Evolutionary conservation across 2,113 vertebrate genomes (phyloP), one percentile per base, ranked within the genome.

Genomic region (Psittacula cyanocephala): DNA sequence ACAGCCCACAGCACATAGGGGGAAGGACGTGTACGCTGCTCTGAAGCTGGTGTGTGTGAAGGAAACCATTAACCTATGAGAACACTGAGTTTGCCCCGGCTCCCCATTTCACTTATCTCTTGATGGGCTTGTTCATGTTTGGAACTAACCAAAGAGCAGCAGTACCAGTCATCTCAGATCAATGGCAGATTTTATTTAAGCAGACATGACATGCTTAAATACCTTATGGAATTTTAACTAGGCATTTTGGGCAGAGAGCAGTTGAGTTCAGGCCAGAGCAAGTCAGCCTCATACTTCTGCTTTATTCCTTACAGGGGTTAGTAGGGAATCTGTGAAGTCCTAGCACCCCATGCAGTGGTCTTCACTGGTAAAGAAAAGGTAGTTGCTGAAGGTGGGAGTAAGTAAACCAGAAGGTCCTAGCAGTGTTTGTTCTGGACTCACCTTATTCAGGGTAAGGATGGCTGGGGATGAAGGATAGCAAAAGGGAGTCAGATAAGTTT

Each of bases 1-100:
- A 55, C 37, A 68, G 46, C 19, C 17, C 70, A 50, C 41, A 67
- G 65, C 8, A 46, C 35, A 2, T 7, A n/a, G 59, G 72, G 15
- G 59, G 52, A 46, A 67, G 70, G 35, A 50, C 1, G 0, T 3
- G 25, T 39, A 23, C 0, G 0, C 50, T 86, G 46, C 70, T 86
- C 39, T 77, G 41, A 53, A 44, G 37, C 59, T 62, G 35, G 13
- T 35, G 18, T 64, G 62, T 75, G 70, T 35, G 46, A 71, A 62
- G 52, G 41, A 67, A 86, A 57, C 33, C 22, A 22, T 81, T 72
- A 35, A 25, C 39, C 39, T 71, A 5, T 31, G 28, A 65, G 63
- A 81, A 47, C 8, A 7, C 12, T 55, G 44, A 49, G n/a, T 68
- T 77, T 68, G 39, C 15, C 46, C 0, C 0, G 27, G 35, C 77